Base-by-base conservation (phyloP, 92 coral and sea anemone genomes). In the Isaurus tuberculatus region DNA sequence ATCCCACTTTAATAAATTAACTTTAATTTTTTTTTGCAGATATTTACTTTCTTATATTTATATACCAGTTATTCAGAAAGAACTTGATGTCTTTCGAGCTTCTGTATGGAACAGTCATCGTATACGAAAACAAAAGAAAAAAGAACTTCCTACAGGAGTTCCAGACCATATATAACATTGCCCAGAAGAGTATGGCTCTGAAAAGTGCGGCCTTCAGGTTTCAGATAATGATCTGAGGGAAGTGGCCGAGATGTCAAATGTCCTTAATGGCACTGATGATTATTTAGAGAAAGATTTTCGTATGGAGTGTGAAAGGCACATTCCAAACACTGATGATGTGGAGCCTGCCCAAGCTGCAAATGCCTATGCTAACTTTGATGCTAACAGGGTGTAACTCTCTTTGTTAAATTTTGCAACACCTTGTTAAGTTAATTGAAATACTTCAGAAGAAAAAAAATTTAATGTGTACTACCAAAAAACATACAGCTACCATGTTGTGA, bases 121-220 rank as follows among this genome's bases (percentile, higher is more conserved):
- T 15, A 67, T 28, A 8, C 42, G 92, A 31, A 73, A 55, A 65
- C 90, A 88, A 37, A 79, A 42, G 65, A 84, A 85, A 16, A 84
- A 91, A 69, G 87, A 88, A 69, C 91, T 91, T 29, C 90, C 94
- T 15, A 79, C 92, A 33, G 92, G 94, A 71, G 85, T 91, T 6
- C 92, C 94, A 19, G 89, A 88, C 8, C 91, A 87, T 55, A 91
- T 88, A 29, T 91, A 84, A 51, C 31, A 65, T 40, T 88, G 84
- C 49, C 90, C 88, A 22, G 90, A 86, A 28, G 8, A 86, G 26
- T 51, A 90, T 82, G 90, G 90, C 43, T 89, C 92, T 23, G 85
- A 88, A 63, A 85, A 81, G 48, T 80, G 94, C 88, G 94, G 94
- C 64, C 33, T 88, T 19, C 85, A 40, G 22, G 85, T 85, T 5